A percentile compares a stretch with the other conserved stretches of the same genome.
Conservation (phyloP, 2,113 vertebrate species). For the Cottus gobio region DNA sequence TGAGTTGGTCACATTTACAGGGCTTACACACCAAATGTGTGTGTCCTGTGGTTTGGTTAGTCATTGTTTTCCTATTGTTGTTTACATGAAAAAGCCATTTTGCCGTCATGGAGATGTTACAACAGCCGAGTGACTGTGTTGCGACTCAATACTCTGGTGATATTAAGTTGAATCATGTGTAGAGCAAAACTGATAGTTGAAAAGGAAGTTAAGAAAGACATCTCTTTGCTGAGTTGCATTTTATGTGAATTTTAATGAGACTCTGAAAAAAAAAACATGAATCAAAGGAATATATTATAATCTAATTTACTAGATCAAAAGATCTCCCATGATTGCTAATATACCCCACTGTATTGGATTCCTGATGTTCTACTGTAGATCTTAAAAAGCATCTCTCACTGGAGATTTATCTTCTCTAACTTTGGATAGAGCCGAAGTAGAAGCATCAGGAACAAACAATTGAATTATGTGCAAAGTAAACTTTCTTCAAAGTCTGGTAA, state of each 20-base stretch:
- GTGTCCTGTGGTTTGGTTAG: slow-evolving; percentile 46
- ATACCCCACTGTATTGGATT: slow-evolving; percentile 75
- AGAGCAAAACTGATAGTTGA: slow-evolving; percentile 39
- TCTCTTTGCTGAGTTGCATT: slow-evolving; percentile 78
- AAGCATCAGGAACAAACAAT: slow-evolving; percentile 55
- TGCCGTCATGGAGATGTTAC: not conserved
- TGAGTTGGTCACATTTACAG: not conserved
- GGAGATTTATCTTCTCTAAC: slow-evolving; percentile 55
- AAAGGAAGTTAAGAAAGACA: slow-evolving; percentile 73
- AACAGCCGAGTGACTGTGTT: not conserved
- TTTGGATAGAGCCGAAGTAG: slow-evolving; percentile 52
- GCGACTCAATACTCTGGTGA: not conserved
- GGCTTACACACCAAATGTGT: slow-evolving; percentile 1
- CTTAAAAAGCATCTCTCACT: slow-evolving; percentile 69
- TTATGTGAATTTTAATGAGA: slow-evolving; percentile 77
- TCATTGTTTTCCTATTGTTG: slow-evolving; percentile 30
- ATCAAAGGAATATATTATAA: slow-evolving; percentile 84
- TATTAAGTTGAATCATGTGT: slow-evolving; percentile 23
- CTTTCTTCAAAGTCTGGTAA: slow-evolving; percentile 59
- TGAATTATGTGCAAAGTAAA: slow-evolving; percentile 61
- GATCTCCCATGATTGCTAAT: slow-evolving; percentile 77
- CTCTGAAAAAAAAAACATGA: slow-evolving; percentile 64
- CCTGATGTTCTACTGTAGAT: slow-evolving; percentile 70
- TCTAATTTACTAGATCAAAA: slow-evolving; percentile 83
- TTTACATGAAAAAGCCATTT: not conserved